Evolutionary conservation across 2,888 invertebrate species (phyloP).

Genomic region (Oxycera nigricornis): DNA sequence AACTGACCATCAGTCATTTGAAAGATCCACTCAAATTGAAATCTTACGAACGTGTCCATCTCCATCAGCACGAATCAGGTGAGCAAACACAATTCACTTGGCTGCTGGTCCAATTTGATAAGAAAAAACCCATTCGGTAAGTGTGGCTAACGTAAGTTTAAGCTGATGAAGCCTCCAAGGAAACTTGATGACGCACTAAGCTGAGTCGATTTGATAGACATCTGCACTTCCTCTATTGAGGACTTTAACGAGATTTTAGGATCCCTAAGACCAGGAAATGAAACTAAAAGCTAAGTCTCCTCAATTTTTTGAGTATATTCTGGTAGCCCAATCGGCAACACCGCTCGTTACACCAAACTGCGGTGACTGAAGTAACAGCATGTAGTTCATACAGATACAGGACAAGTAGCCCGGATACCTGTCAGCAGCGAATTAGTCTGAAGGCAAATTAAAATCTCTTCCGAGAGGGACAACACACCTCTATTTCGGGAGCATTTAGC

Average conservation of each 20-base stretch:
- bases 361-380: neutral
- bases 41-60: conserved; percentile 26
- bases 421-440: conserved; percentile 32
- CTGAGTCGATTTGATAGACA: too few relatives aligned
- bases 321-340: neutral
- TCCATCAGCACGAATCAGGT: conserved; percentile 8
- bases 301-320: too few relatives aligned
- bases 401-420: conserved; percentile 29
- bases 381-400: neutral
- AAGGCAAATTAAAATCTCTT: conserved; percentile 35
- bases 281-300: too few relatives aligned
- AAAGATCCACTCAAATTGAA: conserved; percentile 43
- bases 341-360: neutral
- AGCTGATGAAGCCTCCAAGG: neutral
- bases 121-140: neutral
- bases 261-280: too few relatives aligned
- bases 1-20: conserved; percentile 44
- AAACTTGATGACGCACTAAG: too few relatives aligned
- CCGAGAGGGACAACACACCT: neutral
- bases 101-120: neutral
- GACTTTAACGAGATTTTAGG: too few relatives aligned
- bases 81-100: conserved; percentile 14
- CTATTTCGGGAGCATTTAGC: conserved; percentile 4
- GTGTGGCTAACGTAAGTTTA: neutral
- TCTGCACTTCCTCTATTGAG: too few relatives aligned